Evolutionary conservation across 2,888 invertebrate species (phyloP).

Genomic region (Oscheius sp.): DNA sequence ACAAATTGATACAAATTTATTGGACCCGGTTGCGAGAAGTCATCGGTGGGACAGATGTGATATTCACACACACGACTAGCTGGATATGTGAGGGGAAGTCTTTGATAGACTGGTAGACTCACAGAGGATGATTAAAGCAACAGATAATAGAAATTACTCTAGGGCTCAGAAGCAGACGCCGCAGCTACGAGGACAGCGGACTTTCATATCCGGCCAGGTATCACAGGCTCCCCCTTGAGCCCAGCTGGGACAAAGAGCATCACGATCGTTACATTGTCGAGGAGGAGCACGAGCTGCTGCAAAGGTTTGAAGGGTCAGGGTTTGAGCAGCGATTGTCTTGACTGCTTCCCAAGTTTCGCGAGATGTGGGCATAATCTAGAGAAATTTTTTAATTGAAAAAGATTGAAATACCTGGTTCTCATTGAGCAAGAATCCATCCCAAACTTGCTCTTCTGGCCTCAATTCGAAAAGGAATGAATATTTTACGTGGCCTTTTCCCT

Average conservation of each 20-base stretch:
- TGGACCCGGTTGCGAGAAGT: slow-evolving; percentile 23
- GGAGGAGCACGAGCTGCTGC: slow-evolving; percentile 41
- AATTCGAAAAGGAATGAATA: slow-evolving; percentile 69
- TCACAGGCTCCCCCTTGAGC: slow-evolving; percentile 65
- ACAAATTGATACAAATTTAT: too few species aligned
- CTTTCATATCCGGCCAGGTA: slow-evolving; percentile 65
- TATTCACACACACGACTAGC: slow-evolving; percentile 26
- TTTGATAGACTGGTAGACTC: neutral
- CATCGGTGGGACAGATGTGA: slow-evolving; percentile 17
- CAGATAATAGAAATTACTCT: neutral
- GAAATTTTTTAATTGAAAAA: neutral
- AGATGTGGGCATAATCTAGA: slow-evolving; percentile 67
- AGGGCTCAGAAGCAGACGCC: slow-evolving; percentile 49
- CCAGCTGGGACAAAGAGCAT: slow-evolving; percentile 65
- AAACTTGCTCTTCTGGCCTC: slow-evolving; percentile 68
- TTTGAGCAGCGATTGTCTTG: slow-evolving; percentile 66
- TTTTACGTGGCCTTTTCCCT: slow-evolving; percentile 67
- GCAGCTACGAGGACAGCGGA: slow-evolving; percentile 63
- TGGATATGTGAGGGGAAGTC: slow-evolving; percentile 21
- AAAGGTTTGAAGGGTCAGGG: slow-evolving; percentile 41
- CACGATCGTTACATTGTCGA: slow-evolving; percentile 57
- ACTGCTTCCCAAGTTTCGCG: slow-evolving; percentile 70
- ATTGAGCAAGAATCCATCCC: slow-evolving; percentile 68
- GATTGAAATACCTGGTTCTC: slow-evolving; percentile 60
- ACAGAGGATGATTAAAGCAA: slow-evolving; percentile 19